Base-by-base conservation (phyloP, 2,113 vertebrate genomes). In the Heterotis niloticus region DNA sequence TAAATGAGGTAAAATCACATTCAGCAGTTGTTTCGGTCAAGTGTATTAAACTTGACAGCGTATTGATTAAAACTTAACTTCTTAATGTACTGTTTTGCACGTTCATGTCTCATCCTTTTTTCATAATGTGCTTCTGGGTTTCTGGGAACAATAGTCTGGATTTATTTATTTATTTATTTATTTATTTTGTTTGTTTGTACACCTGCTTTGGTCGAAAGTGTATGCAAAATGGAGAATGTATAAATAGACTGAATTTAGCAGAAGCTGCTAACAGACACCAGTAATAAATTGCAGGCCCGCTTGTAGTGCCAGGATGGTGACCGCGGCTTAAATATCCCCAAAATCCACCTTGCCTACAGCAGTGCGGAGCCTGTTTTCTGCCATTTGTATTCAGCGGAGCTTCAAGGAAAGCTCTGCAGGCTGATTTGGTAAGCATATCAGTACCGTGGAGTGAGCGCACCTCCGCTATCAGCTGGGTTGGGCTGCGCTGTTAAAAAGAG, bases 401-500 rank as follows among this genome's bases (percentile, higher is more conserved):
- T n/a, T 70, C 23, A 72, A 44, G 34, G 69, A 72, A 72, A 51
- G 18, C 51, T 11, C 34, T 44, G 34, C 34, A 13, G 44, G 34
- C 7, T 52, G n/a, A 52, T 72, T 51, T 72, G 69, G 44, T 52
- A 72, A 72, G 23, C 13, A 72, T 52, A 20, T 71, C 4, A 11
- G 11, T 11, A 44, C 7, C 7, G 34, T 44, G 34, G 44, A 23
- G 51, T 71, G 20, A 52, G 69, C 44, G 5, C 17, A 16, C 29
- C n/a, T 13, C 14, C 18, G 59, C 59, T 20, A 3, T 62, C 59
- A 62, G 59, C 59, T 62, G 59, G 59, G 59, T 11, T 4, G 59
- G 59, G 59, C 59, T n/a, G 67, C 77, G 80, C 77, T 84, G 80
- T 86, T 80, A 86, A 79, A 79, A 80, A 62, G 65, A 82, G 75